Conservation (phyloP, 1,140 invertebrate species). For the Chelonus insularis region DNA sequence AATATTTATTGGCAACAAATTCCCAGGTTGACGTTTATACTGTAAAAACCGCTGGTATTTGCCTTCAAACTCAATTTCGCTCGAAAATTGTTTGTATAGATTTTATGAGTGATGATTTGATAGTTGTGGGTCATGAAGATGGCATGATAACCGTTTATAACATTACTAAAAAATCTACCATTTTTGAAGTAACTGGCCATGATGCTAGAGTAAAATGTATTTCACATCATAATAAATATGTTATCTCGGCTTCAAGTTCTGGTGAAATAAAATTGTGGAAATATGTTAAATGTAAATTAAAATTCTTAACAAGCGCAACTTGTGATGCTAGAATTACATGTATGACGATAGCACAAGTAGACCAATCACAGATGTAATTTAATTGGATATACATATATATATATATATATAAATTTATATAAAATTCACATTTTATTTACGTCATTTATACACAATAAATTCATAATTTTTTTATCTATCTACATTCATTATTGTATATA, state of each 20-base stretch:
- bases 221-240: slow-evolving; percentile 54
- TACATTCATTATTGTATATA: too few relatives aligned
- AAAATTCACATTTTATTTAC: too few relatives aligned
- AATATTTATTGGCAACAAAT: slow-evolving; percentile 73
- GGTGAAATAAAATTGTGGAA: slow-evolving; percentile 81
- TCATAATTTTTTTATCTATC: too few relatives aligned
- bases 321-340: slow-evolving; percentile 55
- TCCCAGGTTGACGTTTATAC: slow-evolving; percentile 76
- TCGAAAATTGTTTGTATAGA: slow-evolving; percentile 67
- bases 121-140: slow-evolving; percentile 73
- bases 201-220: slow-evolving; percentile 71
- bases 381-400: too few relatives aligned
- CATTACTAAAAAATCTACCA: slow-evolving; percentile 57
- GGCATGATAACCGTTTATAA: slow-evolving; percentile 69
- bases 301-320: slow-evolving; percentile 41
- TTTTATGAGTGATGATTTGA: slow-evolving; percentile 65
- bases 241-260: slow-evolving; percentile 71
- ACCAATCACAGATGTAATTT: slow-evolving; percentile 21
- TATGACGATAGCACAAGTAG: slow-evolving; percentile 39
- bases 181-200: slow-evolving; percentile 64
- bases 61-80: slow-evolving; percentile 64
- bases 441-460: too few relatives aligned
- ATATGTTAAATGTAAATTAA: slow-evolving; percentile 56
- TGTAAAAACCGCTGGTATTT: slow-evolving; percentile 70
- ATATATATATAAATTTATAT: too few relatives aligned